These are phyloP conservation scores for Ailurus styani DNA, from an alignment of 2,113 vertebrate species.

Conservation along the genomic window DNA sequence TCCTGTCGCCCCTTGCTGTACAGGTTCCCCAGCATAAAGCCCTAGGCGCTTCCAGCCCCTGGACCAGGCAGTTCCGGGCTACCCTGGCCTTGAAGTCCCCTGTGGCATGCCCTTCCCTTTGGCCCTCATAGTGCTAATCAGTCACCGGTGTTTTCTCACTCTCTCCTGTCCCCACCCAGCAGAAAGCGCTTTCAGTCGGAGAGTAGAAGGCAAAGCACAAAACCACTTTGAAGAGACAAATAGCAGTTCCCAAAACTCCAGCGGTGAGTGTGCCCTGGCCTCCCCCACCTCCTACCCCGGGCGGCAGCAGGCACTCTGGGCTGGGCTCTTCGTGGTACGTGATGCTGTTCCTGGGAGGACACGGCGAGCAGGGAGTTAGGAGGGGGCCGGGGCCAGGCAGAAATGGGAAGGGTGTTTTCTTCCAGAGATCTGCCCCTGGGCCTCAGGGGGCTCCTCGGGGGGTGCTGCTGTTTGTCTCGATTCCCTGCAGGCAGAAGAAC, in stretches of 20 bases:
- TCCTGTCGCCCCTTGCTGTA: background rate
- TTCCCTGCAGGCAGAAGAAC: background rate
- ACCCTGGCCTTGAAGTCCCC: background rate
- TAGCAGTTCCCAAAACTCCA: constrained; percentile 95
- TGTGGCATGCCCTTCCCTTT: background rate
- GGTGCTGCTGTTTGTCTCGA: background rate
- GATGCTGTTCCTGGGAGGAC: background rate
- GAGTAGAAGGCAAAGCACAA: constrained; percentile 91
- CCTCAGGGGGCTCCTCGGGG: background rate
- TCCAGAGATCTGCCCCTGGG: background rate
- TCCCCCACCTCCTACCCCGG: accelerated
- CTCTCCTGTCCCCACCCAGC: constrained; percentile 66
- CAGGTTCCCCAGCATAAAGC: background rate
- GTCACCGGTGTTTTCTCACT: constrained; percentile 29
- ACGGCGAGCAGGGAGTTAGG: background rate
- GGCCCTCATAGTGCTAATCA: constrained; percentile 1
- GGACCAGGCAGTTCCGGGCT: background rate
- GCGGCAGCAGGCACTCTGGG: background rate
- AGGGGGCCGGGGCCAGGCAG: background rate
- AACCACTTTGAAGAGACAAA: constrained; percentile 95
- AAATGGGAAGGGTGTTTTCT: background rate
- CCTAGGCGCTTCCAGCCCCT: background rate
- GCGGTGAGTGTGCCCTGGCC: constrained; percentile 86
- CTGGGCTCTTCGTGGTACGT: background rate
- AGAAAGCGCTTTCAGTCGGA: constrained; percentile 93